Base-by-base conservation (phyloP, 2,797 vertebrate genomes). In the Dryobates pubescens region DNA sequence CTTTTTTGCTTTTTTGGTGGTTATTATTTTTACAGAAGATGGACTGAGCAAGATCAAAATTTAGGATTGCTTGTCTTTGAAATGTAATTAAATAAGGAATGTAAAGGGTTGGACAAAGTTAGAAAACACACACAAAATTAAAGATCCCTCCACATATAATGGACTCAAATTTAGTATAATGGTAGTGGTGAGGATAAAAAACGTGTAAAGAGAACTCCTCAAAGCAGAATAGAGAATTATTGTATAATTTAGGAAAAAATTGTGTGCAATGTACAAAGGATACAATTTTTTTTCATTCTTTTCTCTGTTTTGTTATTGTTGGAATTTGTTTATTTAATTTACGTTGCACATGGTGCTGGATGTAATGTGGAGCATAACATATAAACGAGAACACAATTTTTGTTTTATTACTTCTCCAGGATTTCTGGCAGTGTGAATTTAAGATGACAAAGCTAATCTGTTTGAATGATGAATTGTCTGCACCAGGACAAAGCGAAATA, bases 371-470 rank as follows among this genome's bases (percentile, higher is more conserved):
- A 93, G 67, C 12, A 56, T 56, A 78, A 57, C 8, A 74, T 64
- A 70, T 78, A 94, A 95, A 88, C n/a, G 53, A 72, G 29, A 86
- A 84, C 49, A 79, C 6, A n/a, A 26, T 62, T 93, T 91, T 68
- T 88, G 38, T 38, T 69, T 83, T 5, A 84, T 71, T 85, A 59
- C 18, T 73, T 78, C 30, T 64, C 9, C 72, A 41, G 32, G 57
- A 94, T 30, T 85, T 92, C 75, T 82, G 49, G 38, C 10, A 77
- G 30, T 2, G 6, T 80, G 67, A 93, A 83, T 89, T 82, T 73
- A 74, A 90, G 79, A 23, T 91, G 74, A 88, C 56, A 95, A 91
- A 86, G 49, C 15, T 61, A 75, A 86, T 72, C 38, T 65, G 2
- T 69, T 77, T 85, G 67, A 71, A 83, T 58, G 70, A 73, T 30